Percentiles rank a stretch among this genome's conserved stretches.
Conservation (phyloP, 2,888 invertebrate genomes). For the Scelioninae gen. 1 region DNA sequence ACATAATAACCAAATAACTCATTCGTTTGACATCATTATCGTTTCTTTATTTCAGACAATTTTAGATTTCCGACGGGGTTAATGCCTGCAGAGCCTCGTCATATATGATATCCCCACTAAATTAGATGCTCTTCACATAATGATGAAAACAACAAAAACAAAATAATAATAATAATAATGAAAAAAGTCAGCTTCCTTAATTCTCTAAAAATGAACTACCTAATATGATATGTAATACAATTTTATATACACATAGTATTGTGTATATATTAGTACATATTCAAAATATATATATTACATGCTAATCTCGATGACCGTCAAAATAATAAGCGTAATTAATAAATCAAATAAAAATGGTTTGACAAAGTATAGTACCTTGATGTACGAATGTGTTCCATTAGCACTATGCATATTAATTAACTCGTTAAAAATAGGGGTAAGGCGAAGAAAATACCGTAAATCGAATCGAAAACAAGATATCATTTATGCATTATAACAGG, state of each 20-base stretch:
- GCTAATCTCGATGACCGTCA: conserved; percentile 19
- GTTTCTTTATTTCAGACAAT: conserved; percentile 84
- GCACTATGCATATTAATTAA: conserved; percentile 66
- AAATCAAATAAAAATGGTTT: conserved; percentile 29
- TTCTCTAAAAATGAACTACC: conserved; percentile 37
- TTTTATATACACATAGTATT: conserved; percentile 32
- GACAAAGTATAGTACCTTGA: conserved; percentile 45
- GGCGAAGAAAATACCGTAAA: conserved; percentile 10
- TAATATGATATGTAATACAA: conserved; percentile 18
- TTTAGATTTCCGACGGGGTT: conserved; percentile 84
- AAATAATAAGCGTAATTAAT: conserved; percentile 18
- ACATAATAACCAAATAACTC: conserved; percentile 57
- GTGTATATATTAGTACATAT: conserved; percentile 49
- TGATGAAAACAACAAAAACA: conserved; percentile 38
- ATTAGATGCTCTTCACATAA: conserved; percentile 63
- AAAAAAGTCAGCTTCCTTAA: conserved; percentile 52
- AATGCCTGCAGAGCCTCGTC: conserved; percentile 81
- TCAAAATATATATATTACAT: conserved; percentile 55
- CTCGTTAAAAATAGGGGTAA: conserved; percentile 54
- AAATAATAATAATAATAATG: conserved; percentile 36
- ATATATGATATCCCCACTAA: conserved; percentile 69
- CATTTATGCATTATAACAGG: conserved; percentile 56
- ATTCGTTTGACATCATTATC: conserved; percentile 80
- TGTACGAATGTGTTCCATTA: conserved; percentile 68
- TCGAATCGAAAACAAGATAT: conserved; percentile 16